Base-by-base conservation (phyloP, 2,113 vertebrate genomes). In the Atlantisia rogersi region DNA sequence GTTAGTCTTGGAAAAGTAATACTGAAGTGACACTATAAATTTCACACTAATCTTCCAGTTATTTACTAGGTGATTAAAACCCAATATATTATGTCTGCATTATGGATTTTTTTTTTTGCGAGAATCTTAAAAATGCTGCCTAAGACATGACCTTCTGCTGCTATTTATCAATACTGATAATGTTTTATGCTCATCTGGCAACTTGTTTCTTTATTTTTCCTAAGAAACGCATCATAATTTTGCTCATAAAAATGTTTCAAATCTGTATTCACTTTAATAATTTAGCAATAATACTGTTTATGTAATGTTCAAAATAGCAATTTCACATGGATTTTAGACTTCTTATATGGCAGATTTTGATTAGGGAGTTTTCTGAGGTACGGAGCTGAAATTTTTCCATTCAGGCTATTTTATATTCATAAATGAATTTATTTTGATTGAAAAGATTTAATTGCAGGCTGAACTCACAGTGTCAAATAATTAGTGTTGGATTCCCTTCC, bases 1-100 rank as follows among this genome's bases (percentile, higher is more conserved):
- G 6, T 46, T 73, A 29, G 31, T 73, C 82, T 87, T 70, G 48
- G 55, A 84, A 82, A 94, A 84, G 25, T 19, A n/a, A 77, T 77
- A 37, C 42, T 92, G 29, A 22, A 75, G 32, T 76, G 53, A 63
- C 1, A 1, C 21, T n/a, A 39, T 74, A 85, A 85, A 78, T 93
- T 88, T 88, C 62, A 64, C 39, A 92, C 21, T 86, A 80, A 78
- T 73, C 10, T 88, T 86, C 32, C 35, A 78, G 52, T 70, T 95
- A 82, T 90, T 90, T 95, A 79, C 46, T 21, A 77, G 59, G 77
- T 75, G 18, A 95, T 92, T 94, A 95, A 94, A 88, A 40, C 32
- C 3, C 64, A 82, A 94, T 89, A 79, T n/a, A n/a, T n/a, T n/a
- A n/a, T 42, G 37, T 28, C 58, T 79, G 35, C 7, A 29, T 6